phyloP scores from a whole-genome alignment of 2,888 invertebrate species.

The Endomychus coccineus region DNA sequence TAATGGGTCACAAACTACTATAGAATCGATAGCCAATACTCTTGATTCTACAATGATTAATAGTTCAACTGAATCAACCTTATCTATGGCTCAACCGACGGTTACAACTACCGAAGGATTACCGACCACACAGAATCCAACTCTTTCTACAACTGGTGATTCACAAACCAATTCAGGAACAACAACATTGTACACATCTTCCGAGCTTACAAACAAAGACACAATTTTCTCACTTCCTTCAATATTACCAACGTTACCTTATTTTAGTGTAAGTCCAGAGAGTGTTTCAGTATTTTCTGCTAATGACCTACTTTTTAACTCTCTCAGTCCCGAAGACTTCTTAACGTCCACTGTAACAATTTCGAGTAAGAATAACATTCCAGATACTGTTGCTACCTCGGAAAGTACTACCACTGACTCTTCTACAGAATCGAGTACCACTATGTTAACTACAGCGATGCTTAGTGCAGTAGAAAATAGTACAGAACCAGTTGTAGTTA shows the following conservation, averaged over 20 bases:
- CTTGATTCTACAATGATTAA: slow-evolving; percentile 10
- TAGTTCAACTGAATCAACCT: slow-evolving; percentile 7
- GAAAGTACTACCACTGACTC: slow-evolving; percentile 15
- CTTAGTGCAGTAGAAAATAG: slow-evolving; percentile 15
- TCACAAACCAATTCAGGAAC: neutral
- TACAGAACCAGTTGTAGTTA: slow-evolving; percentile 18
- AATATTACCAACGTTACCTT: slow-evolving; percentile 30
- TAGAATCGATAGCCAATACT: slow-evolving; percentile 9
- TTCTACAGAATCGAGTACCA: slow-evolving; percentile 10
- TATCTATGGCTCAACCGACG: neutral
- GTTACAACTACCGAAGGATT: neutral
- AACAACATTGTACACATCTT: neutral
- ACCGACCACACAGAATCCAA: neutral
- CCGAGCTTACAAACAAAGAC: neutral
- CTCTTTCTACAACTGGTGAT: slow-evolving; percentile 1
- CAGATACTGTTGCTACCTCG: slow-evolving; percentile 8
- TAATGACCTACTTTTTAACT: slow-evolving; percentile 37
- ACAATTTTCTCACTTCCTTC: slow-evolving; percentile 12
- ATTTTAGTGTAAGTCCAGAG: slow-evolving; percentile 41
- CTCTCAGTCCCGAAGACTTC: slow-evolving; percentile 48
- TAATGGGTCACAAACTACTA: too few species aligned
- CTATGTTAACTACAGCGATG: slow-evolving; percentile 11
- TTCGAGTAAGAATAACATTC: slow-evolving; percentile 19
- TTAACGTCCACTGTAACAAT: slow-evolving; percentile 47
- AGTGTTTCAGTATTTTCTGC: slow-evolving; percentile 40